These are phyloP conservation scores for Belgica antarctica DNA, from an alignment of 2,888 invertebrate genomes.

Conservation along the genomic window DNA sequence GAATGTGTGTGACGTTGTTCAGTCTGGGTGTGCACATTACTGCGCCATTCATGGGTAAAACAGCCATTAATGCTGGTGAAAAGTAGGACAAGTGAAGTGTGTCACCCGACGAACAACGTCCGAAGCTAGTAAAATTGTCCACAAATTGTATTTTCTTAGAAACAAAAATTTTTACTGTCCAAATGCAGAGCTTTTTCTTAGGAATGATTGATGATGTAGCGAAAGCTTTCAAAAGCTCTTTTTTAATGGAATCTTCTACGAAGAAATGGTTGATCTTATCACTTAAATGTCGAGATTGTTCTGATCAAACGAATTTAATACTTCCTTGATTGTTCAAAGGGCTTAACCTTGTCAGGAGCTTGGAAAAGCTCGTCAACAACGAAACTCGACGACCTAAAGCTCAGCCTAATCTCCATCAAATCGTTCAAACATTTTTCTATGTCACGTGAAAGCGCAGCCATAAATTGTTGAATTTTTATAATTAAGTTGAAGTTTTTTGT, in stretches of 20 bases:
- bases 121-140: too few species aligned
- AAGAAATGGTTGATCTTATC: conserved; percentile 11
- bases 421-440: conserved; percentile 8
- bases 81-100: not conserved
- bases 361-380: too few species aligned
- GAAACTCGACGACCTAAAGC: too few species aligned
- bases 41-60: too few species aligned
- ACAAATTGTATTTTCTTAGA: not conserved
- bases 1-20: not conserved
- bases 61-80: not conserved
- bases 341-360: too few species aligned
- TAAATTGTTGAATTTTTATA: too few species aligned
- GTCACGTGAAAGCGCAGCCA: not conserved
- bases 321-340: too few species aligned
- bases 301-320: too few species aligned
- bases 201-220: not conserved
- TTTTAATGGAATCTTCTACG: conserved; percentile 8
- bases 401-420: too few species aligned
- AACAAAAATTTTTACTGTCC: not conserved
- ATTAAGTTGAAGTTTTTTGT: not conserved
- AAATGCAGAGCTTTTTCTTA: not conserved
- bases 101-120: not conserved
- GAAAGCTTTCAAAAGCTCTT: not conserved
- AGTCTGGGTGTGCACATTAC: too few species aligned
- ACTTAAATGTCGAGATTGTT: too few species aligned